Conservation (phyloP, 2,113 vertebrate genomes). For the Nerophis lumbriciformis region DNA sequence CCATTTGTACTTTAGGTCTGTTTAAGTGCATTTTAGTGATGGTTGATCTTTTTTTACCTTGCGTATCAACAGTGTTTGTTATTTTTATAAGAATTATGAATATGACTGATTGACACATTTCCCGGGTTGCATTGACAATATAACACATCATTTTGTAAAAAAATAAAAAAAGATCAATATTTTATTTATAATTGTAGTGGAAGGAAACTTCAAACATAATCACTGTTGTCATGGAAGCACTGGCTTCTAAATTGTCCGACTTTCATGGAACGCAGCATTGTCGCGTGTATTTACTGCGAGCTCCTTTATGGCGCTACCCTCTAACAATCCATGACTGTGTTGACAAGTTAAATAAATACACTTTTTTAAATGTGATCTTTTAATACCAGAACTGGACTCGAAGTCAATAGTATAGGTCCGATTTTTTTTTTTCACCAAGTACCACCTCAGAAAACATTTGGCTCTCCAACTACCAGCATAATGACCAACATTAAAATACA, state of each 20-base stretch:
- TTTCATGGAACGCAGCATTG: background rate
- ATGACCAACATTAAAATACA: too few species aligned
- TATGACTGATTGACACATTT: background rate
- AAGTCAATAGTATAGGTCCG: too few species aligned
- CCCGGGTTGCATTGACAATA: too few species aligned
- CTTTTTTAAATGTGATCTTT: too few species aligned
- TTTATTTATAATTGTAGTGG: too few species aligned
- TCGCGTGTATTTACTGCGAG: too few species aligned
- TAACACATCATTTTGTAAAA: background rate
- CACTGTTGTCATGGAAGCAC: background rate
- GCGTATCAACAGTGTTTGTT: background rate
- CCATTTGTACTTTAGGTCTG: too few species aligned
- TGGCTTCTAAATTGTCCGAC: background rate
- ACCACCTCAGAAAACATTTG: too few species aligned
- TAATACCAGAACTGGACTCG: too few species aligned
- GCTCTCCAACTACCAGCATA: too few species aligned
- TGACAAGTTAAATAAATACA: too few species aligned
- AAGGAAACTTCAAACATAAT: background rate
- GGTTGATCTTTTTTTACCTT: background rate
- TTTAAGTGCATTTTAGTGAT: background rate
- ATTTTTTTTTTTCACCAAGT: too few species aligned
- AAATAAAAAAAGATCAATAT: background rate
- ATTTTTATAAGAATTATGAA: background rate
- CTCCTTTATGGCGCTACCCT: constrained; percentile 1
- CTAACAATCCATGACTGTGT: background rate